Conservation (phyloP, 2,888 invertebrate genomes). For the Teleiodes luculella region DNA sequence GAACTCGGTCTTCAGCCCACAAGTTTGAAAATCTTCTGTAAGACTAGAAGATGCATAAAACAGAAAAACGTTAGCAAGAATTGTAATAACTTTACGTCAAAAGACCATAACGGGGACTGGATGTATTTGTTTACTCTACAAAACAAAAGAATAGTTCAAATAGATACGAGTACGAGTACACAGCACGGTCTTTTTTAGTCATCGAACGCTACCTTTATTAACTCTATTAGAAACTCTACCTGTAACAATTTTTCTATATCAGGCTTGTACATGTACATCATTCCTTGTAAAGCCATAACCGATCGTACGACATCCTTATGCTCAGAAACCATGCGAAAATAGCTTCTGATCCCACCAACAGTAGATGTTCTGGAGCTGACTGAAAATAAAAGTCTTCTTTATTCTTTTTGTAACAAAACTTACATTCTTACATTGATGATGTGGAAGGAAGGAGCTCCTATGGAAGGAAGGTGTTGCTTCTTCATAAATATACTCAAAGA, state of each 20-base stretch:
- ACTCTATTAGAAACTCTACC: constrained; percentile 39
- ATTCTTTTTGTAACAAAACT: no score
- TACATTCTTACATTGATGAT: no score
- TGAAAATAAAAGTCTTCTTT: background rate
- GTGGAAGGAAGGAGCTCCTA: no score
- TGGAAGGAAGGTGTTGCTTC: no score
- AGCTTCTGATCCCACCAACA: constrained; percentile 69
- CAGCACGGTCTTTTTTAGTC: no score
- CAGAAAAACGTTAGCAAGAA: background rate
- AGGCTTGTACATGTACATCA: constrained; percentile 83
- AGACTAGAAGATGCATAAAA: constrained; percentile 29
- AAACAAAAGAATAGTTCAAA: background rate
- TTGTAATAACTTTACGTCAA: no score
- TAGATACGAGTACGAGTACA: no score
- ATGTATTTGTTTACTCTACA: no score
- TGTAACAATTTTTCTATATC: constrained; percentile 80
- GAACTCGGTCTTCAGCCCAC: constrained; percentile 86
- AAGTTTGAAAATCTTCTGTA: constrained; percentile 80
- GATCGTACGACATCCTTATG: constrained; percentile 89
- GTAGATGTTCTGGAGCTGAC: constrained; percentile 39
- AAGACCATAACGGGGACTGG: no score
- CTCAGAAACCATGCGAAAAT: constrained; percentile 85
- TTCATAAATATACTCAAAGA: no score
- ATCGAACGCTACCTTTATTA: no score
- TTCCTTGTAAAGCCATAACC: constrained; percentile 86